Conservation (phyloP, 2,888 invertebrate genomes). For the Calephelis perditalis region DNA sequence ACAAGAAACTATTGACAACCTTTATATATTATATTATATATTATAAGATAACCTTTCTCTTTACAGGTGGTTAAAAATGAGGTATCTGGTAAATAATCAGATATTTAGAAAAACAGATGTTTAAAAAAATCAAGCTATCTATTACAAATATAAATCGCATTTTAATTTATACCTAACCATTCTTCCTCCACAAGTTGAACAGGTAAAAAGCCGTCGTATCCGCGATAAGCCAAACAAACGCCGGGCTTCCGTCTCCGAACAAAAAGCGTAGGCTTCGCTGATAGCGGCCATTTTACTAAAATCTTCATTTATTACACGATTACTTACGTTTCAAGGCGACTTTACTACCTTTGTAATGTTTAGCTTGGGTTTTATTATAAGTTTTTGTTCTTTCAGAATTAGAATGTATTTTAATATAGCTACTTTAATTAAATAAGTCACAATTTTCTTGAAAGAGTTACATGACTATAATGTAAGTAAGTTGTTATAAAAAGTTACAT, state of each 20-base stretch:
- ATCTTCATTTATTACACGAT: slow-evolving; percentile 24
- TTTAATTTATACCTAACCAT: slow-evolving; percentile 4
- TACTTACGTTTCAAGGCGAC: slow-evolving; percentile 17
- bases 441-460: too few relatives aligned
- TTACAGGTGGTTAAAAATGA: too few relatives aligned
- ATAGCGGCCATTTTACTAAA: slow-evolving; percentile 27
- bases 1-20: too few relatives aligned
- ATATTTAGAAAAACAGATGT: too few relatives aligned
- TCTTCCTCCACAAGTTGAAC: slow-evolving; percentile 14
- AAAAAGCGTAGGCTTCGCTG: slow-evolving; percentile 35
- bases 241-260: slow-evolving; percentile 32
- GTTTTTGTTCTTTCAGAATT: slow-evolving; percentile 40
- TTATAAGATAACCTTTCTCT: too few relatives aligned
- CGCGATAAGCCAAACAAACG: slow-evolving; percentile 37
- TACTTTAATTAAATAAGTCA: too few relatives aligned
- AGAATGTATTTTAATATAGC: too few relatives aligned
- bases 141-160: neutral
- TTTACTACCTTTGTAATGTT: slow-evolving; percentile 15
- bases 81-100: too few relatives aligned
- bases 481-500: too few relatives aligned
- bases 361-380: slow-evolving; percentile 43
- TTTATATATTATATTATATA: too few relatives aligned
- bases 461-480: too few relatives aligned
- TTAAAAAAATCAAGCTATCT: too few relatives aligned
- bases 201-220: slow-evolving; percentile 22